Evolutionary conservation across 2,797 vertebrate genomes (phyloP), one percentile per base, ranked within the genome.

Genomic region (Gymnothorax reevesii): DNA sequence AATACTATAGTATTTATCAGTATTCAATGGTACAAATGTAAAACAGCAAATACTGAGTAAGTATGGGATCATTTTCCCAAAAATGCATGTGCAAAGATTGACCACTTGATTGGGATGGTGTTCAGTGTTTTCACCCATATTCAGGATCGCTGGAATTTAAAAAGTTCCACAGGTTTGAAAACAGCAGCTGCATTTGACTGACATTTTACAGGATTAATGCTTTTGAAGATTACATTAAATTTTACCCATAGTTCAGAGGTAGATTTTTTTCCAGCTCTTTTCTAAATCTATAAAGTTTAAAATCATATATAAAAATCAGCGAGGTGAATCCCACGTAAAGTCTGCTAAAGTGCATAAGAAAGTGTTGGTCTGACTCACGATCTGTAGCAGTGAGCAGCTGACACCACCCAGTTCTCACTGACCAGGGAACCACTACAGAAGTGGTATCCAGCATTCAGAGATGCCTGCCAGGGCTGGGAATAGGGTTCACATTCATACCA

Each of bases 371-470:
- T 59, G 17, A 91, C 94, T 90, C 90, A 95, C 93, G 83, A 87
- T 7, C 92, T 86, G 89, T 93, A 94, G 91, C 94, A 95, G 89
- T 95, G 94, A 88, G 94, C 92, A 25, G 93, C 92, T 62, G 93
- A 94, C 85, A 95, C 91, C 59, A 94, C 94, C 93, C 93, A 95
- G 87, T 91, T 60, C 55, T 85, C 27, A 4, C 57, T 92, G 91
- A 95, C 91, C 90, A 95, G 90, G 52, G 92, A 93, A 27, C 93
- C 94, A 0, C 94, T 94, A 22, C 92, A 95, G 88, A 92, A 88
- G 86, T 91, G 91, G 86, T 91, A 92, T 3, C 92, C 93, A 6
- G 82, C 27, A 25, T 94, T 93, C 87, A 96, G 88, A 83, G 91
- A 92, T 52, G 89, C 92, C 85, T 91, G 89, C 91, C 92, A 93